Evolutionary conservation across 2,888 invertebrate genomes (phyloP), one percentile per base, ranked within the genome.

Genomic region (Brassicogethes aeneus): DNA sequence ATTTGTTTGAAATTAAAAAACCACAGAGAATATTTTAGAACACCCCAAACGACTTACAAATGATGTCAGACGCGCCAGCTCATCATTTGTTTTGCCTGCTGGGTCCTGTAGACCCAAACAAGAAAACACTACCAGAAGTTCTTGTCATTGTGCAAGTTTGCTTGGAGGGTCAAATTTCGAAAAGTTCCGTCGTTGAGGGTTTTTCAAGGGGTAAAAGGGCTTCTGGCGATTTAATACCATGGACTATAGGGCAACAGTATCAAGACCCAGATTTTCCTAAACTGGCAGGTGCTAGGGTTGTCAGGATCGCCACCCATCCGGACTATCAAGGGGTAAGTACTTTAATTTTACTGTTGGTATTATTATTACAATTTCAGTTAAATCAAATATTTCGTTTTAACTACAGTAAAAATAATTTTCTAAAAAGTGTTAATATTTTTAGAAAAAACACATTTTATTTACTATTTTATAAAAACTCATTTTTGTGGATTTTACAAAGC

Each of bases 61-160:
- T 99, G 77, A 77, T 99, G 72, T 93, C 96, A 10, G 99, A 99
- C 70, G 97, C 99, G 12, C 97, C 99, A 0, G 95, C 95, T 1
- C 99, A 99, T 70, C 91, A 95, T 65, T 68, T 99, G 41, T 99
- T 97, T 70, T 95, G 94, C 51, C 72, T 99, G 30, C 72, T 97
- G 46, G 88, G 89, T 0, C 96, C 97, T 0, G 79, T 91, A 1
- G 77, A 84, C 55, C 74, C 82, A 0, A 77, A 79, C 54, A 73
- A 77, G 44, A 80, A 79, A 41, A 56, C 75, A 32, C 70, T 97
- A 52, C 97, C 97, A 0, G 95, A 96, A 67, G 85, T 96, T 39
- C 72, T 96, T n/a, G 92, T 89, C 52, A 92, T 94, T 3, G 71
- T 96, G 51, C 95, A 96, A 70, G 71, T 85, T 50, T 85, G 84